Percentiles rank a stretch among this genome's conserved stretches.
These are phyloP conservation scores for Drosophila littoralis DNA, from an alignment of 1,140 invertebrate species.

Conservation along the genomic window DNA sequence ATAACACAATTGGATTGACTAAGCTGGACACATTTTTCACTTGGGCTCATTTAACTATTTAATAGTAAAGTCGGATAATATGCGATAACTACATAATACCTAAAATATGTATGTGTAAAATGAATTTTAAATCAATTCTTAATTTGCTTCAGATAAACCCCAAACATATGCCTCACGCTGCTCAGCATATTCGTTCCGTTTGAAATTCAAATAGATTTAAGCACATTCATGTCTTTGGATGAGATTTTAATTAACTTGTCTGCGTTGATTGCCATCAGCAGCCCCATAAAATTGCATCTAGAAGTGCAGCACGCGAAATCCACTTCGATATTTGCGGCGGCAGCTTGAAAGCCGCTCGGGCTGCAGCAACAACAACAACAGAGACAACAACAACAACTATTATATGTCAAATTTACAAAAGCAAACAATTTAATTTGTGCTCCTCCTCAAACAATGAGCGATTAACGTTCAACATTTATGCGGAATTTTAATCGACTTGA, in stretches of 20 bases:
- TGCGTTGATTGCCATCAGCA: constrained; percentile 63
- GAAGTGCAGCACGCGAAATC: constrained; percentile 63
- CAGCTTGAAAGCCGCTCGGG: constrained; percentile 61
- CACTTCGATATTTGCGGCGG: constrained; percentile 55
- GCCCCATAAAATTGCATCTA: constrained; percentile 66
- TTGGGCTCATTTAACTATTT: constrained; percentile 7
- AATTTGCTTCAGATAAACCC: background rate
- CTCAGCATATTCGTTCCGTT: constrained; percentile 9
- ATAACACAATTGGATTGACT: constrained; percentile 3
- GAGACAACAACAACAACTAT: constrained; percentile 34
- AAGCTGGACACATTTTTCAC: constrained; percentile 1
- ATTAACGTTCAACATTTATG: constrained; percentile 78
- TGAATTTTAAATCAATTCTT: constrained; percentile 18
- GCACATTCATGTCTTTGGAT: constrained; percentile 1
- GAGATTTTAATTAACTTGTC: constrained; percentile 78
- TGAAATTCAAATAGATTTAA: background rate
- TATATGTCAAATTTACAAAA: constrained; percentile 74
- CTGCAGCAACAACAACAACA: constrained; percentile 26
- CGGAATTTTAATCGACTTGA: constrained; percentile 78
- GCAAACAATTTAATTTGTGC: constrained; percentile 78
- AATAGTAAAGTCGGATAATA: constrained; percentile 16
- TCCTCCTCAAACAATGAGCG: constrained; percentile 74
- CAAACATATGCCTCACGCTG: background rate
- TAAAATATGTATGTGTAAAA: constrained; percentile 8
- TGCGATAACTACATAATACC: constrained; percentile 27